These are phyloP conservation scores for Vanessa atalanta DNA, from an alignment of 1,140 invertebrate species.

Conservation along the genomic window DNA sequence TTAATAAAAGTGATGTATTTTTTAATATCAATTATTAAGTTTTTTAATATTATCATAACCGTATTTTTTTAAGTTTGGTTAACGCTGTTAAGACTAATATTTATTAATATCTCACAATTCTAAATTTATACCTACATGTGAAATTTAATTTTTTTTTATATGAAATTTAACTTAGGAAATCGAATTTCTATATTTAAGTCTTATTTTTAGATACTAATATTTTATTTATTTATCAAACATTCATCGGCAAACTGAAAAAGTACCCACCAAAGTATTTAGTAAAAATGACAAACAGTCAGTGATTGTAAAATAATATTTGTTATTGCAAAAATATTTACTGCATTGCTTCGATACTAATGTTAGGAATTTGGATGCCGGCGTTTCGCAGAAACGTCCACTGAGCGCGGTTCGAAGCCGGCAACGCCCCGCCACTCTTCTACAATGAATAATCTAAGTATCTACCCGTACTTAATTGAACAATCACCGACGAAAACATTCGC, in stretches of 20 bases:
- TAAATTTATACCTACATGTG: too few relatives aligned
- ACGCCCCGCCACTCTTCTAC: conserved; percentile 61
- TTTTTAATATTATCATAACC: too few relatives aligned
- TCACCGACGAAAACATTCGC: conserved; percentile 20
- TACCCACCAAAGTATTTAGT: conserved; percentile 33
- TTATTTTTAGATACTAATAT: too few relatives aligned
- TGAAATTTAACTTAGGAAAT: too few relatives aligned
- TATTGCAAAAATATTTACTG: conserved; percentile 19
- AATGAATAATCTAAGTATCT: conserved; percentile 45
- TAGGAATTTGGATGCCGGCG: conserved; percentile 66
- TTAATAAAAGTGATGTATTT: too few relatives aligned
- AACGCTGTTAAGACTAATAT: too few relatives aligned
- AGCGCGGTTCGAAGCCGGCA: conserved; percentile 63
- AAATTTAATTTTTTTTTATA: too few relatives aligned
- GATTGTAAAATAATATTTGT: conserved; percentile 11
- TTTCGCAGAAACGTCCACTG: conserved; percentile 68
- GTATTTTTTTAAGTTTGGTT: too few relatives aligned
- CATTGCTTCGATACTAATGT: conserved; percentile 41
- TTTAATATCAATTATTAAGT: too few relatives aligned
- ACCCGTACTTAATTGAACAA: conserved; percentile 44
- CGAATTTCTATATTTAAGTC: too few relatives aligned
- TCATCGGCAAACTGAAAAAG: conserved; percentile 11
- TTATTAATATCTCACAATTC: too few relatives aligned
- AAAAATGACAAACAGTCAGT: conserved; percentile 10
- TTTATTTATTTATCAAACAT: not conserved